Evolutionary conservation across 2,888 invertebrate genomes (phyloP), one percentile per base, ranked within the genome.

Genomic region (Scaptodrosophila latifasciaeformis): DNA sequence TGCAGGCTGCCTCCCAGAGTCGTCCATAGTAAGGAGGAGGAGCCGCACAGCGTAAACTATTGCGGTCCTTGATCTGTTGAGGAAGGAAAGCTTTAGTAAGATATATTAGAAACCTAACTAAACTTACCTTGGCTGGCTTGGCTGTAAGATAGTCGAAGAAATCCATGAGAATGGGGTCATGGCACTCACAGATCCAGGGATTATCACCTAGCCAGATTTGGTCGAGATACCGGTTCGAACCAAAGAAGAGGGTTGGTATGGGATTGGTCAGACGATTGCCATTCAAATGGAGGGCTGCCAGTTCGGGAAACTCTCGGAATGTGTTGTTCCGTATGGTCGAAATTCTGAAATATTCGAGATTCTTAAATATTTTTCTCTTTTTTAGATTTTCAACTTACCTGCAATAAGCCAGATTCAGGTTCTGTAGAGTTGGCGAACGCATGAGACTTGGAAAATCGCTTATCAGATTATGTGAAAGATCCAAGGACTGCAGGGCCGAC

Each of bases 141-240:
- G 88, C 82, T 1, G 89, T 90, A 10, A 93, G 76, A 79, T 87
- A 92, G 55, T 89, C 88, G 66, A 89, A 92, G 72, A 91, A 90
- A 7, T 89, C 87, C 49, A 88, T 87, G 81, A 93, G 89, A 17
- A 89, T 88, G 0, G 71, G 66, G 60, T 89, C 89, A n/a, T 83
- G 67, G 71, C 94, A 94, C 60, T 92, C 91, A 81, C 94, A 94
- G 56, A 91, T 88, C 93, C 93, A 94, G 64, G 92, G 91, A 83
- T 94, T 94, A 71, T 93, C 92, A 12, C 88, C 88, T 40, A 93
- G 80, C 76, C 89, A 88, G n/a, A 93, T 82, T 49, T 87, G 87
- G 56, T 88, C 87, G 39, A 92, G 84, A 60, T 89, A 89, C 7
- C 87, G 86, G 82, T 91, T 92, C 1, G 87, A 87, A 0, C 88